Conservation (phyloP, 2,888 invertebrate species). For the Diachrysia chrysitis region DNA sequence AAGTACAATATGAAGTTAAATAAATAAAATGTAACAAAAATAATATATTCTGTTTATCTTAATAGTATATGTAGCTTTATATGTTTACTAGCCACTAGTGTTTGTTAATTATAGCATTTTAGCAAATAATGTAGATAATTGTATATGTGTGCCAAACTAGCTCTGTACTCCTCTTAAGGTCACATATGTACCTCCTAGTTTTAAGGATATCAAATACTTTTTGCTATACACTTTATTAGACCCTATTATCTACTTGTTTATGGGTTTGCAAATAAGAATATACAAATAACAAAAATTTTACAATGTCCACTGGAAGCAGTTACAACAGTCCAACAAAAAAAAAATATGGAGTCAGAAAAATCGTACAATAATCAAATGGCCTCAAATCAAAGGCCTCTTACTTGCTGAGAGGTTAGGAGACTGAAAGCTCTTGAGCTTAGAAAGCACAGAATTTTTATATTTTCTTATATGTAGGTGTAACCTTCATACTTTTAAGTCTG, state of each 20-base stretch:
- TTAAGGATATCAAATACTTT: slow-evolving; percentile 3
- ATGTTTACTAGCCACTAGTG: slow-evolving; percentile 30
- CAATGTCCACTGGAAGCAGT: background rate
- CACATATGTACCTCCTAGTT: slow-evolving; percentile 2
- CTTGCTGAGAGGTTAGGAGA: slow-evolving; percentile 1
- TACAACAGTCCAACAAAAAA: background rate
- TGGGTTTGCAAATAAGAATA: background rate
- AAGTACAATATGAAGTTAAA: background rate
- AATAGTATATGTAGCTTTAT: slow-evolving; percentile 25
- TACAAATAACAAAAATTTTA: background rate
- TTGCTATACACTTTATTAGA: background rate
- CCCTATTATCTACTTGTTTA: background rate
- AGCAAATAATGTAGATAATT: background rate
- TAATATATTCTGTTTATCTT: background rate
- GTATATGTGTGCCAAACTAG: slow-evolving; percentile 6
- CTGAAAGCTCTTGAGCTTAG: slow-evolving; percentile 9
- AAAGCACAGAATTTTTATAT: slow-evolving; percentile 1
- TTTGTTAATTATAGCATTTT: slow-evolving; percentile 3
- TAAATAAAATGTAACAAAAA: background rate
- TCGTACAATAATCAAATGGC: slow-evolving; percentile 4
- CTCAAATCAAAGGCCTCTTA: background rate
- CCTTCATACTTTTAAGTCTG: background rate
- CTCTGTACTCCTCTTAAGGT: background rate
- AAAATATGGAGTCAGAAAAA: background rate
- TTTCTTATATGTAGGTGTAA: slow-evolving; percentile 5